Base-by-base conservation (phyloP, 2,797 vertebrate genomes). In the Melanotaenia nigrans region DNA sequence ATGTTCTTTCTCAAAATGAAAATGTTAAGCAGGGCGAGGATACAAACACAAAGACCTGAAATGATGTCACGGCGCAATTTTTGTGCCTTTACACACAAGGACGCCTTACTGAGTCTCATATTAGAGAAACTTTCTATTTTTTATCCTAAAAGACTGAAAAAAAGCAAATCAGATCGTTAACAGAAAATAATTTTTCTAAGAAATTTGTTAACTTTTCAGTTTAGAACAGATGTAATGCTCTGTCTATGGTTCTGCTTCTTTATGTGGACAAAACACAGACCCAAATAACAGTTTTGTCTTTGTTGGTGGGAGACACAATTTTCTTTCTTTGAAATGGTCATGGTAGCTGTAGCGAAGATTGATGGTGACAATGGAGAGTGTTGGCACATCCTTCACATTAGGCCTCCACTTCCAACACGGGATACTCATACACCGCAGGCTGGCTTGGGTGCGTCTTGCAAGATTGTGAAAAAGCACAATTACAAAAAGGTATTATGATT, bases 321-420 rank as follows among this genome's bases (percentile, higher is more conserved):
- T 68, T 54, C 22, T 49, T 20, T 25, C 1, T 56, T 55, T 68
- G 10, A 57, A 25, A 61, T 61, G 56, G 24, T 47, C 14, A 8
- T 24, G 16, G 56, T 28, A 30, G 66, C 60, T 53, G 61, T 36
- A 56, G 3, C 65, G 20, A 35, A 82, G 63, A 74, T 36, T 51
- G 61, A 77, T 71, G 66, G 51, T 73, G 28, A 62, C 11, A 38
- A 54, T 24, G 61, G 71, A 72, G 75, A n/a, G 20, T 35, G 60
- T 28, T 35, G 28, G 57, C 40, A 30, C 59, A 47, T 24, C 20
- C 45, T 33, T 75, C 40, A 42, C 54, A 51, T 69, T 65, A 65
- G 47, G 28, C 51, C n/a, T 73, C 51, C 28, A 22, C 25, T 57
- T 40, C 30, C 49, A 61, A 35, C 36, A 40, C 25, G 1, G 5